Evolutionary conservation across 2,113 vertebrate genomes (phyloP).

Genomic region (Etheostoma cragini): DNA sequence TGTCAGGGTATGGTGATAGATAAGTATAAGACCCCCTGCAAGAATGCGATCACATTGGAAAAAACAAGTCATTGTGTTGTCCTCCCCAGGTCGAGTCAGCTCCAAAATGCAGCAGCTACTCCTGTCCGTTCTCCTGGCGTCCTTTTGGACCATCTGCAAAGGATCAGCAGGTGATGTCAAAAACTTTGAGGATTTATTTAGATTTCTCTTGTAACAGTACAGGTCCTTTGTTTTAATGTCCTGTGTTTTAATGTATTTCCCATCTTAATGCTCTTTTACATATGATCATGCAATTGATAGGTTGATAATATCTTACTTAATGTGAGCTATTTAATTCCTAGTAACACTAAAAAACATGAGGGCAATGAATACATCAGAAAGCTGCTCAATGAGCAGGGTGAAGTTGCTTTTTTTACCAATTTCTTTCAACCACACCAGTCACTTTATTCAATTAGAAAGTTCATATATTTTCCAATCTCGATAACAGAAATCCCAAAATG

Average conservation of each 20-base stretch:
- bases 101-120: constrained; percentile 76
- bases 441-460: constrained; percentile 22
- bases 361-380: not conserved
- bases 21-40: constrained; percentile 79
- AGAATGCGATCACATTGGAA: constrained; percentile 71
- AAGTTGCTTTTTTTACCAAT: not conserved
- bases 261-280: not conserved
- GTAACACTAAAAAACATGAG: not conserved
- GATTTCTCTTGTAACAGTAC: not conserved
- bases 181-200: not conserved
- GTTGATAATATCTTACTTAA: not conserved
- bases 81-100: constrained; percentile 34
- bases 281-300: not conserved
- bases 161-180: constrained; percentile 71
- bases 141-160: constrained; percentile 58
- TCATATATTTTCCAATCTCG: not conserved
- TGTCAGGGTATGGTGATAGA: constrained; percentile 73
- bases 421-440: not conserved
- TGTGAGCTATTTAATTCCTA: not conserved
- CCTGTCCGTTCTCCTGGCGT: constrained; percentile 60
- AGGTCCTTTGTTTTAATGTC: not conserved
- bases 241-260: not conserved
- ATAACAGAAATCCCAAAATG: not conserved
- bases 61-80: constrained; percentile 50
- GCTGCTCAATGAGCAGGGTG: not conserved